Percentiles rank a stretch among this genome's conserved stretches.
phyloP scores from a whole-genome alignment of 2,888 invertebrate genomes.

The Deilephila porcellus region DNA sequence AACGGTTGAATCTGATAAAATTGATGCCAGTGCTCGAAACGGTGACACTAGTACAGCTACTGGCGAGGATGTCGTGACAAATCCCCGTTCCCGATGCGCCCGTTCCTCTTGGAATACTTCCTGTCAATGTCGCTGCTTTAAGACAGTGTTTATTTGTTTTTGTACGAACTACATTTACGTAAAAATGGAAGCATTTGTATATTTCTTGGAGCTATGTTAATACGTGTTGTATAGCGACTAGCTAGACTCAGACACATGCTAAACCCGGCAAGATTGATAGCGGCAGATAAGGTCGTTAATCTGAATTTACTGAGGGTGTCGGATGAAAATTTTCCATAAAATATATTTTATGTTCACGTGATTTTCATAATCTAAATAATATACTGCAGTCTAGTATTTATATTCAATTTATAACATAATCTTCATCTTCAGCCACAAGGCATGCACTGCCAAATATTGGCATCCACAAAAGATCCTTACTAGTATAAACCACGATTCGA shows the following conservation, averaged over 20 bases:
- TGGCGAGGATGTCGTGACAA: conserved; percentile 40
- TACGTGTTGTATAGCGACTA: not conserved
- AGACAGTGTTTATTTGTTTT: not conserved
- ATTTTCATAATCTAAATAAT: conserved; percentile 7
- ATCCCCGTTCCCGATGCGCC: conserved; percentile 36
- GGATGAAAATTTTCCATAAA: conserved; percentile 8
- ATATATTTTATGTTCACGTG: conserved; percentile 9
- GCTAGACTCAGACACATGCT: not conserved
- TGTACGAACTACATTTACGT: not conserved
- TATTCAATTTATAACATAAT: not conserved
- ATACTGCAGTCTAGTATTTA: conserved; percentile 39
- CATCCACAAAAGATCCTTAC: too few relatives aligned
- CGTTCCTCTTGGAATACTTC: conserved; percentile 37
- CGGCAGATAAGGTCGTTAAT: conserved; percentile 15
- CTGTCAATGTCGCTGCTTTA: not conserved
- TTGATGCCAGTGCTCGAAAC: conserved; percentile 38
- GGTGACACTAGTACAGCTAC: conserved; percentile 36
- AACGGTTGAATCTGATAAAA: conserved; percentile 42
- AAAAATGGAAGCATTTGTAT: not conserved
- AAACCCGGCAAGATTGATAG: conserved; percentile 2
- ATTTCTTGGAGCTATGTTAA: not conserved
- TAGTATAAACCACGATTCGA: too few relatives aligned
- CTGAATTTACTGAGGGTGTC: conserved; percentile 20
- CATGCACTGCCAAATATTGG: too few relatives aligned
- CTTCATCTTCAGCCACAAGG: too few relatives aligned